These are phyloP conservation scores for Cinara cedri DNA, from an alignment of 2,888 invertebrate species.

Conservation along the genomic window DNA sequence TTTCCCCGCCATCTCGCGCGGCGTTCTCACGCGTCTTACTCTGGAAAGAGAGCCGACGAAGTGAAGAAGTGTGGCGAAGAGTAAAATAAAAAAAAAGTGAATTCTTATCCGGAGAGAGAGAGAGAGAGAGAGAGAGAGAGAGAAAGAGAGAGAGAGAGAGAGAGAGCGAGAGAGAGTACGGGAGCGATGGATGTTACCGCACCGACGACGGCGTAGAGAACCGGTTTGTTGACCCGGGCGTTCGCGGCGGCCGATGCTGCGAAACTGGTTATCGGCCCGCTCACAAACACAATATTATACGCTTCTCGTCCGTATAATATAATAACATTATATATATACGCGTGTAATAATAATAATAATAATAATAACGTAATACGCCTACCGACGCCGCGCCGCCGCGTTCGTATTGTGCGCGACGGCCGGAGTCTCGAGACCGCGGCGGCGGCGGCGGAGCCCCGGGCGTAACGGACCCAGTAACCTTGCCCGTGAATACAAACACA, in stretches of 20 bases:
- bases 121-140: not conserved
- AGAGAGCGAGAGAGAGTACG: not conserved
- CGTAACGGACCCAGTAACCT: conserved; percentile 57
- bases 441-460: conserved; percentile 19
- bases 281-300: not conserved
- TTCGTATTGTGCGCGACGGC: too few species aligned
- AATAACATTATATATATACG: not conserved
- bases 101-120: conserved; percentile 35
- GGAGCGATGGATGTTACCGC: conserved; percentile 19
- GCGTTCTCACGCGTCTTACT: conserved; percentile 42
- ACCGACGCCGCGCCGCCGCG: not conserved
- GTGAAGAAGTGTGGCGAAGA: too few species aligned
- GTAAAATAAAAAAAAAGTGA: conserved; percentile 42
- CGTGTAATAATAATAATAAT: not conserved
- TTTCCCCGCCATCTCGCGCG: conserved; percentile 39
- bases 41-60: too few species aligned
- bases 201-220: conserved; percentile 10
- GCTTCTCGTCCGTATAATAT: too few species aligned
- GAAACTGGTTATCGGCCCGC: conserved; percentile 53
- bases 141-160: conserved; percentile 3
- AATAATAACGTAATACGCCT: too few species aligned
- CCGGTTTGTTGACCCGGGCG: conserved; percentile 55
- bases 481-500: conserved; percentile 43
- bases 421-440: not conserved
- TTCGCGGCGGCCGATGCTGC: conserved; percentile 36